These are phyloP conservation scores for Watsonalla cultraria DNA, from an alignment of 2,888 invertebrate species.

Conservation along the genomic window DNA sequence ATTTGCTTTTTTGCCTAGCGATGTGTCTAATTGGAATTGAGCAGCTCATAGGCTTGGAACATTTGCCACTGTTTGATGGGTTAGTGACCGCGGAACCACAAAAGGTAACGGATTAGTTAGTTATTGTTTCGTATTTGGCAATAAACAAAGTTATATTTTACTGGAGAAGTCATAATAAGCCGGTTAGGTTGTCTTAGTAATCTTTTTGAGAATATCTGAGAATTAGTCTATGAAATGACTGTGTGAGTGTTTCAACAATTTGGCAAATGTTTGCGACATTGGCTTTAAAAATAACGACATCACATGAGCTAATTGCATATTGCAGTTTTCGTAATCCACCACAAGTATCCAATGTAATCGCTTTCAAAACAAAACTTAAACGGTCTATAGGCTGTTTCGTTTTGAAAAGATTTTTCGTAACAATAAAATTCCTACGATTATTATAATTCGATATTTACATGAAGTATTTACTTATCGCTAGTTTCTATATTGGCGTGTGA, in stretches of 20 bases:
- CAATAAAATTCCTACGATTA: background rate
- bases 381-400: too few species aligned
- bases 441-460: slow-evolving; percentile 21
- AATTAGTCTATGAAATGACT: background rate
- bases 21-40: slow-evolving; percentile 19
- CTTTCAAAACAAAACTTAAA: background rate
- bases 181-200: too few species aligned
- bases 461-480: slow-evolving; percentile 26
- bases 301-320: background rate
- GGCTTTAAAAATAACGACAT: background rate
- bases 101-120: background rate
- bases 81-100: slow-evolving; percentile 2
- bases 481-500: slow-evolving; percentile 24
- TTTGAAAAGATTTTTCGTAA: background rate
- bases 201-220: too few species aligned
- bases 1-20: slow-evolving; percentile 38
- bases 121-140: background rate
- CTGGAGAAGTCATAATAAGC: too few species aligned
- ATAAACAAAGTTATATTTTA: too few species aligned
- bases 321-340: background rate
- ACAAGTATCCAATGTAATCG: background rate
- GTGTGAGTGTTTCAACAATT: background rate
- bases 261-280: background rate
- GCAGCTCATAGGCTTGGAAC: slow-evolving; percentile 11
- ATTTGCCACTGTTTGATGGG: slow-evolving; percentile 6